Base-by-base conservation (phyloP, 2,113 vertebrate species). In the Gopherus evgoodei region DNA sequence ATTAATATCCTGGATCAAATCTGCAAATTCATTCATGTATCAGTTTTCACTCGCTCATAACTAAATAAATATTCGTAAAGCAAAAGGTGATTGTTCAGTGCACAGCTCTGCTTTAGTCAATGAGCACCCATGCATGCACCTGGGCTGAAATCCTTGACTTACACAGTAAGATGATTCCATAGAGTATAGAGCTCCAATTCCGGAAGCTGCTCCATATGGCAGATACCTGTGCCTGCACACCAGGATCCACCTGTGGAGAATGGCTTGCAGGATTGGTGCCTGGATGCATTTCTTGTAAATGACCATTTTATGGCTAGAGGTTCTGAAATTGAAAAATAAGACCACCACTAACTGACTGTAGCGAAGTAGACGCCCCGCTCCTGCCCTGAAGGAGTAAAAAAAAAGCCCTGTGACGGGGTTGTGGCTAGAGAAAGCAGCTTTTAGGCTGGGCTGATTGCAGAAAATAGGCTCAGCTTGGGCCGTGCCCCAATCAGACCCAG, bases 1-100 rank as follows among this genome's bases (percentile, higher is more conserved):
- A 94, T 42, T 89, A 90, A 93, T 88, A 95, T 59, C 89, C 93
- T 91, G 93, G 56, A 95, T 88, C 78, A 87, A 92, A 88, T 91
- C 25, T 96, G 90, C 90, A 86, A 95, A 78, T 21, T n/a, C 35
- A 12, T 3, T 52, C 17, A 69, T 88, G 79, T 75, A 83, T 90
- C 89, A 92, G 83, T 52, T 94, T 91, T 92, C 29, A 19, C 91
- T 93, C 89, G 84, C 95, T 88, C 38, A 4, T 42, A 86, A 8
- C 81, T 27, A 4, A 1, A 81, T 49, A 90, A 94, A 84, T 38
- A 84, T 2, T 53, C 24, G 47, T 56, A 69, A 25, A 84, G 57
- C 25, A 57, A 11, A 42, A 54, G 14, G 38, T 8, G 10, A 57
- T 42, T 54, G 19, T 6, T 17, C 5, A 27, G 38, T 14, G 53